Conservation (phyloP, 2,888 invertebrate genomes). For the Amphipoea lucens region DNA sequence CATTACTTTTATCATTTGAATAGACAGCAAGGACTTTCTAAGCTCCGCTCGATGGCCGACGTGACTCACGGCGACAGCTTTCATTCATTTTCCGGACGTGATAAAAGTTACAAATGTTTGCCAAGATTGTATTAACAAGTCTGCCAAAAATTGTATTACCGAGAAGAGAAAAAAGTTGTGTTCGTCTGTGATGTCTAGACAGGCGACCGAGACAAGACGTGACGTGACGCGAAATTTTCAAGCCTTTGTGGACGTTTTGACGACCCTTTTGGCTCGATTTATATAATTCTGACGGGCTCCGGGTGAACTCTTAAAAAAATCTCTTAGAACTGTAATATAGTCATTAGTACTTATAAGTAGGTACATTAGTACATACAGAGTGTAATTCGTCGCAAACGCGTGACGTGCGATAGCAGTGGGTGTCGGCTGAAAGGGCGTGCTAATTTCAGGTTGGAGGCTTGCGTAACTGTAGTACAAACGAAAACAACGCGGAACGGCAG, state of each 20-base stretch:
- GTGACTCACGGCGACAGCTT: slow-evolving; percentile 84
- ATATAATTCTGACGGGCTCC: slow-evolving; percentile 34
- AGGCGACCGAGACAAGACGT: slow-evolving; percentile 82
- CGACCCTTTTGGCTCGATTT: slow-evolving; percentile 59
- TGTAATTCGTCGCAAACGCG: slow-evolving; percentile 55
- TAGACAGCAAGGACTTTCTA: slow-evolving; percentile 76
- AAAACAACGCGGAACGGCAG: slow-evolving; percentile 77
- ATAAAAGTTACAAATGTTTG: slow-evolving; percentile 85
- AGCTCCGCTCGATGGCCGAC: slow-evolving; percentile 64
- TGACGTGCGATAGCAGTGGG: slow-evolving; percentile 73
- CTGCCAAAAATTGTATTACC: slow-evolving; percentile 89
- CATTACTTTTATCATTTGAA: slow-evolving; percentile 63
- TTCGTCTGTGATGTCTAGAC: slow-evolving; percentile 85
- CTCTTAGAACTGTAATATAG: slow-evolving; percentile 14
- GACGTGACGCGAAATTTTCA: slow-evolving; percentile 78
- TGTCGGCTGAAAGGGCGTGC: slow-evolving; percentile 77
- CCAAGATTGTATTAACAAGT: slow-evolving; percentile 85
- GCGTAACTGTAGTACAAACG: slow-evolving; percentile 79
- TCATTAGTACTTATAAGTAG: slow-evolving; percentile 31
- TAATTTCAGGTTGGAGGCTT: slow-evolving; percentile 74
- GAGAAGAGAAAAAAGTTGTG: slow-evolving; percentile 84
- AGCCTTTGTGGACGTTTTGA: slow-evolving; percentile 66
- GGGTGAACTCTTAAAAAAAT: slow-evolving; percentile 10
- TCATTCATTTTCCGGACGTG: slow-evolving; percentile 87
- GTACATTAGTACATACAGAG: slow-evolving; percentile 56